Evolutionary conservation across 2,797 vertebrate species (phyloP).

Genomic region (Melopsittacus undulatus): DNA sequence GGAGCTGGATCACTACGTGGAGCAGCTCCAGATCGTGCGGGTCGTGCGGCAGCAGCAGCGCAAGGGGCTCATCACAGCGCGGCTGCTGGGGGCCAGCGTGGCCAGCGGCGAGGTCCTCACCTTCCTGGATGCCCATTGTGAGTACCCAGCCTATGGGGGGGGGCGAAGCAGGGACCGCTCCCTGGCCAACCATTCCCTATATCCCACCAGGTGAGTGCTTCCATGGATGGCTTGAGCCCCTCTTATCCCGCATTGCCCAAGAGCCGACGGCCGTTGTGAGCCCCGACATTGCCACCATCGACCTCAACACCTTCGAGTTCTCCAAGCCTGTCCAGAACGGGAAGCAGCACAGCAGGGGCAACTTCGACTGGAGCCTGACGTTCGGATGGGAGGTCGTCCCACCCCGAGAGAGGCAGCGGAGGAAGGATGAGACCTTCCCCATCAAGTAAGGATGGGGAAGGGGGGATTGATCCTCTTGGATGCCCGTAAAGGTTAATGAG

Average conservation of each 20-base stretch:
- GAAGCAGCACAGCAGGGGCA: constrained; percentile 88
- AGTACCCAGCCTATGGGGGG: constrained; percentile 32
- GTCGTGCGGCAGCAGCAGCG: constrained; percentile 90
- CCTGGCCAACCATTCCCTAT: not conserved
- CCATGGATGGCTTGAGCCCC: constrained; percentile 93
- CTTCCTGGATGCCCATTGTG: constrained; percentile 96
- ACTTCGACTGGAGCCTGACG: constrained; percentile 94
- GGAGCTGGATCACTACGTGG: constrained; percentile 83
- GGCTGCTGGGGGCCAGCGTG: constrained; percentile 89
- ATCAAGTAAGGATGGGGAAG: constrained; percentile 82
- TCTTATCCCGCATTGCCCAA: constrained; percentile 89
- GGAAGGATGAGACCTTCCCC: constrained; percentile 94
- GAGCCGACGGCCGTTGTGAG: constrained; percentile 91
- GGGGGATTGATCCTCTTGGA: rapidly evolving
- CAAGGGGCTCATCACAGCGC: constrained; percentile 93
- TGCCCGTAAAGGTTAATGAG: not conserved
- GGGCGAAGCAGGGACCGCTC: not conserved
- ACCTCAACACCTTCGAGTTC: constrained; percentile 89
- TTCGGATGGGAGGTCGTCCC: constrained; percentile 93
- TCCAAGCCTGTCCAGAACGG: constrained; percentile 80
- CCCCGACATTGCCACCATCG: constrained; percentile 91
- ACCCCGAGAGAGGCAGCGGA: constrained; percentile 76
- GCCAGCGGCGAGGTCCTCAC: constrained; percentile 91
- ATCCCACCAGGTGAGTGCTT: constrained; percentile 92
- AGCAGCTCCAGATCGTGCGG: constrained; percentile 85